A percentile compares a stretch with the other conserved stretches of the same genome.
Evolutionary conservation across 2,113 vertebrate genomes (phyloP).

Genomic region (Mastomys coucha): DNA sequence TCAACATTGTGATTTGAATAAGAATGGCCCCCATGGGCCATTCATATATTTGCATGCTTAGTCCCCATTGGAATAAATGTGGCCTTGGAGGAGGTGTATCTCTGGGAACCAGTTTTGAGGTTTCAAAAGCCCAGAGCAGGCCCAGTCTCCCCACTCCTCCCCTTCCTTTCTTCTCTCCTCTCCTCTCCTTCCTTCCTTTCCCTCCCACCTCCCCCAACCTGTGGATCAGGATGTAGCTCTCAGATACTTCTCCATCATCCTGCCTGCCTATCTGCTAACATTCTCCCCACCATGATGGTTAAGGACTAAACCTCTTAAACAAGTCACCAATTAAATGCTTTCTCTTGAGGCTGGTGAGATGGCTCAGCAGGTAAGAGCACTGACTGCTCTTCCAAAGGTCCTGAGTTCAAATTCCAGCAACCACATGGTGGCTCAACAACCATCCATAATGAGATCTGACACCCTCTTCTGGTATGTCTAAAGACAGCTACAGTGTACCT

Average conservation of each 20-base stretch:
- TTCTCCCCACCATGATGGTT: background rate
- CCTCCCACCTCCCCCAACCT: background rate
- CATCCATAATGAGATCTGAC: too few relatives aligned
- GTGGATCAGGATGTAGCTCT: background rate
- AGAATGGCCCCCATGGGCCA: background rate
- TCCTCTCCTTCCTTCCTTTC: too few relatives aligned
- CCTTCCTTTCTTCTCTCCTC: background rate
- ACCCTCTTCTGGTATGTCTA: too few relatives aligned
- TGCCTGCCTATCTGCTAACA: too few relatives aligned
- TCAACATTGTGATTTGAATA: background rate
- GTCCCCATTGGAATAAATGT: background rate
- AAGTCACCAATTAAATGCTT: background rate
- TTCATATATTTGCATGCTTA: background rate
- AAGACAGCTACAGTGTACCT: too few relatives aligned
- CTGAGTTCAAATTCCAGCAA: too few relatives aligned
- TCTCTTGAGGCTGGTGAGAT: background rate
- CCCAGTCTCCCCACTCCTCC: background rate
- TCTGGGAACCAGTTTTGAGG: background rate
- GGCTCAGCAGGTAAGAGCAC: too few relatives aligned
- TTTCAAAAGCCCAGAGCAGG: background rate
- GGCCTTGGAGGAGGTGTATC: background rate
- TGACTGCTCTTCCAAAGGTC: too few relatives aligned
- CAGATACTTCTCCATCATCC: too few relatives aligned
- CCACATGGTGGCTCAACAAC: too few relatives aligned
- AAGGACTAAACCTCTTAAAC: background rate